Evolutionary conservation across 2,888 invertebrate species (phyloP).

Genomic region (Melinaea menophilus): DNA sequence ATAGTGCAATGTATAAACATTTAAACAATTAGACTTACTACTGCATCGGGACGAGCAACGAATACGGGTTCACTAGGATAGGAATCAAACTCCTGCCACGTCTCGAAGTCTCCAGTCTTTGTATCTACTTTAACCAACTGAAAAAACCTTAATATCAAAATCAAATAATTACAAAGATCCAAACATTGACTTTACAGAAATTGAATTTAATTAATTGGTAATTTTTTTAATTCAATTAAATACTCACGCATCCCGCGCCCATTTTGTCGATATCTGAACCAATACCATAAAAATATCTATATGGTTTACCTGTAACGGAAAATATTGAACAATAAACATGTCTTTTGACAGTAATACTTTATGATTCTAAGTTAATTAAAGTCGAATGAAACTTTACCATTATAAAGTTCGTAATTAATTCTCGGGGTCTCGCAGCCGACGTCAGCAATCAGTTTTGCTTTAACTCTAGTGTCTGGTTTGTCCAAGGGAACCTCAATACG

Average conservation of each 20-base stretch:
- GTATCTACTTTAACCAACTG: conserved; percentile 61
- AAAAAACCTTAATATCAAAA: conserved; percentile 4
- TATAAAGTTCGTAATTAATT: conserved; percentile 80
- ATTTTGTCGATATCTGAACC: conserved; percentile 28
- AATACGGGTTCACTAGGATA: conserved; percentile 89
- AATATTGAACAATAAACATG: too few relatives aligned
- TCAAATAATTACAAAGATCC: neutral
- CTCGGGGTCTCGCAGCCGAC: conserved; percentile 87
- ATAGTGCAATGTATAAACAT: neutral
- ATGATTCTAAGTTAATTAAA: too few relatives aligned
- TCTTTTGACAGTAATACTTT: too few relatives aligned
- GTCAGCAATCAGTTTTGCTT: conserved; percentile 48
- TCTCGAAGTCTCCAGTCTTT: conserved; percentile 69
- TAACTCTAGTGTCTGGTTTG: conserved; percentile 65
- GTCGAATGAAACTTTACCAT: conserved; percentile 39
- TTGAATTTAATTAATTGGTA: neutral
- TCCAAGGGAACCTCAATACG: conserved; percentile 84
- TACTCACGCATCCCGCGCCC: conserved; percentile 25
- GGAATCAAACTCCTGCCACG: conserved; percentile 82
- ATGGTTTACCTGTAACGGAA: conserved; percentile 21
- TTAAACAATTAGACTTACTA: conserved; percentile 14
- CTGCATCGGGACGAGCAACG: conserved; percentile 76
- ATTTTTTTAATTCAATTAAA: neutral
- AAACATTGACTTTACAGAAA: neutral
- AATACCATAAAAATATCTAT: conserved; percentile 32